Conservation (phyloP, 2,797 vertebrate genomes). For the Acanthurus leucopareius region DNA sequence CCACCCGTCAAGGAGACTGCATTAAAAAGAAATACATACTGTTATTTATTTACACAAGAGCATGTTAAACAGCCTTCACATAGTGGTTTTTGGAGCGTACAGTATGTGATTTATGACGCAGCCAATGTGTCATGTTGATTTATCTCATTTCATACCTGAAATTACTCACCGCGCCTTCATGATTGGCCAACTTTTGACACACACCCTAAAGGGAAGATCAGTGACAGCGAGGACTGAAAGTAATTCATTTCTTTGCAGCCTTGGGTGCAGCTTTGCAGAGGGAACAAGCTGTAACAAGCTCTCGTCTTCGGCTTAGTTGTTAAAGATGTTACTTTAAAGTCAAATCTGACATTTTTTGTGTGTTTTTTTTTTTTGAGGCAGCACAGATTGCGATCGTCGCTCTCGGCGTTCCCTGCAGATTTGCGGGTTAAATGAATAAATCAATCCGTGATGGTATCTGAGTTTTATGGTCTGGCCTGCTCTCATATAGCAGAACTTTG, state of each 20-base stretch:
- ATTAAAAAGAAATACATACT: too few species aligned
- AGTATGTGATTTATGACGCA: too few species aligned
- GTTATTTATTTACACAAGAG: too few species aligned
- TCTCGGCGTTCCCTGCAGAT: conserved; percentile 9
- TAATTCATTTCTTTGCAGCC: conserved; percentile 12
- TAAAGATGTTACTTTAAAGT: conserved; percentile 4
- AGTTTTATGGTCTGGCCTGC: conserved; percentile 22
- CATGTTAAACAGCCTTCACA: too few species aligned
- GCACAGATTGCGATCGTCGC: conserved; percentile 2
- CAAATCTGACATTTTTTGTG: not conserved
- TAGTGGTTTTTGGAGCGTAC: too few species aligned
- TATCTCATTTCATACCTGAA: too few species aligned
- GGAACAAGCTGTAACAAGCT: conserved; percentile 11
- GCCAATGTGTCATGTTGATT: too few species aligned
- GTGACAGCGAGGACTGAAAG: not conserved
- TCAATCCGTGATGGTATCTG: conserved; percentile 6
- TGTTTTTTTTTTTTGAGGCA: not conserved
- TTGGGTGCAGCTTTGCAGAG: conserved; percentile 11
- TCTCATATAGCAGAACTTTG: conserved; percentile 36
- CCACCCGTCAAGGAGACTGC: too few species aligned
- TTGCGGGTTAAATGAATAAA: conserved; percentile 31
- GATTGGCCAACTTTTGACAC: conserved; percentile 7
- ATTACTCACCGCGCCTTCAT: not conserved
- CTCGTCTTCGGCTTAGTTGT: not conserved
- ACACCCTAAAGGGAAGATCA: not conserved